Conservation (phyloP, 2,113 vertebrate species). For the Conger conger region DNA sequence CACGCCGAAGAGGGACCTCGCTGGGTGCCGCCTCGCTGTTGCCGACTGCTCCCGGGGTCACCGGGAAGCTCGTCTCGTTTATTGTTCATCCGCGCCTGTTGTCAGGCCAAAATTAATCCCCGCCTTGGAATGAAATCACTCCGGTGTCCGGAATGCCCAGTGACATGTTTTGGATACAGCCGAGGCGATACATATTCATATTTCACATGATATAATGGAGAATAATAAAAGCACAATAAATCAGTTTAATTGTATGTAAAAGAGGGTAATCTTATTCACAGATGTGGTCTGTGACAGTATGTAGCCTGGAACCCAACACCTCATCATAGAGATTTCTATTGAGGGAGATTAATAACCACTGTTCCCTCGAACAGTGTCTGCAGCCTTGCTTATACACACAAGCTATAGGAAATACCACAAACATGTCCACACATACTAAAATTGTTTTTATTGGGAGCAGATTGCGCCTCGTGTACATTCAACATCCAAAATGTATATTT, state of each 20-base stretch:
- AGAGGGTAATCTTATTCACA: conserved; percentile 29
- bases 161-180: conserved; percentile 9
- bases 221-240: conserved; percentile 18
- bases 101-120: not conserved
- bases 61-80: not conserved
- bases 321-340: not conserved
- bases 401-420: not conserved
- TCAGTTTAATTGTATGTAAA: conserved; percentile 26
- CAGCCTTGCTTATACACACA: not conserved
- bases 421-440: conserved; percentile 19
- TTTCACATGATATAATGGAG: conserved; percentile 13
- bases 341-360: conserved; percentile 25
- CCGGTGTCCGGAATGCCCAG: not conserved
- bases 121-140: not conserved
- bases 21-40: conserved; percentile 10
- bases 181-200: conserved; percentile 21
- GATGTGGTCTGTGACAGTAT: conserved; percentile 1
- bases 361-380: not conserved
- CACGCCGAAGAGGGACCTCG: not conserved
- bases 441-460: conserved; percentile 24
- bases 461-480: conserved; percentile 30
- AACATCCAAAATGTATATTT: conserved; percentile 50
- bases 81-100: not conserved
- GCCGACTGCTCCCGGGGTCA: conserved; percentile 11
- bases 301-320: not conserved